Evolutionary conservation across 2,113 vertebrate species (phyloP).

Genomic region (Okapia johnstoni): DNA sequence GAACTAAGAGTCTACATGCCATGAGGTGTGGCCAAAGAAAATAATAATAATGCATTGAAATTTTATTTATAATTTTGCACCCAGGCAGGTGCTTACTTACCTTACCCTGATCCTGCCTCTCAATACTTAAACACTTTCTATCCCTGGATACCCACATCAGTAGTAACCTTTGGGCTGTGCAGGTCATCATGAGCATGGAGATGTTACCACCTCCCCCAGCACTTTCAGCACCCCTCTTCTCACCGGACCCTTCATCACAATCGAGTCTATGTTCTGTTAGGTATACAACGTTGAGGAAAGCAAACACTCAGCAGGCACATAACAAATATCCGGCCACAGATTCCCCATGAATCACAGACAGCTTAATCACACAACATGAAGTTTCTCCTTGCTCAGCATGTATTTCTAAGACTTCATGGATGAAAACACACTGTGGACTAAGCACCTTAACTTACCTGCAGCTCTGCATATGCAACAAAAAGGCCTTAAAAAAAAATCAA

Average conservation of each 20-base stretch:
- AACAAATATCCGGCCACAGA: neutral
- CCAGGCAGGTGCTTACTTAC: neutral
- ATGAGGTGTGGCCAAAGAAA: neutral
- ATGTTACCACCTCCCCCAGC: neutral
- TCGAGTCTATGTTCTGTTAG: neutral
- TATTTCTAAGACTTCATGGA: neutral
- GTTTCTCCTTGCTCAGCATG: neutral
- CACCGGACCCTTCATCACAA: neutral
- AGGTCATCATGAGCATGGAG: accelerated
- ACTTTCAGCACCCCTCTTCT: neutral
- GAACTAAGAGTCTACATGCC: neutral
- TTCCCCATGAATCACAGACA: neutral
- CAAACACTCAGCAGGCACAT: neutral
- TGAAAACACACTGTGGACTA: neutral
- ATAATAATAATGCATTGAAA: neutral
- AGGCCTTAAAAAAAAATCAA: neutral
- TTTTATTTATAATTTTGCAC: neutral
- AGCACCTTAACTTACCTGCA: neutral
- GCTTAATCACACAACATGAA: neutral
- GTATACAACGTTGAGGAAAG: neutral
- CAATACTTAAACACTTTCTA: neutral
- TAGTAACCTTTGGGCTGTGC: neutral
- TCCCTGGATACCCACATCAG: neutral
- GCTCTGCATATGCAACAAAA: neutral
- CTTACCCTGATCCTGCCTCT: neutral